These are phyloP conservation scores for Electrophaes corylata DNA, from an alignment of 2,888 invertebrate genomes.

Conservation along the genomic window DNA sequence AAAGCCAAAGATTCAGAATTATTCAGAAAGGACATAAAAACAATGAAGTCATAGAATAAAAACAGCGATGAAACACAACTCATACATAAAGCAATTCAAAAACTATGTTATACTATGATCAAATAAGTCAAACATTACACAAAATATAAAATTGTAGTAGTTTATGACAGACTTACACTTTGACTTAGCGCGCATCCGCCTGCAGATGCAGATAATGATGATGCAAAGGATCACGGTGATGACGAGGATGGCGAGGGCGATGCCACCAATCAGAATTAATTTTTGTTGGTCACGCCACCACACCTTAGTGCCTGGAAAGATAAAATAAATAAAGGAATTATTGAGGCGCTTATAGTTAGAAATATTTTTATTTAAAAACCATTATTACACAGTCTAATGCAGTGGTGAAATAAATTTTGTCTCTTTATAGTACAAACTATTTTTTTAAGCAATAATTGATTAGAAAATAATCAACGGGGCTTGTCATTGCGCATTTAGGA, in stretches of 20 bases:
- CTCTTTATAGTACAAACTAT: no score
- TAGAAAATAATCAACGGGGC: no score
- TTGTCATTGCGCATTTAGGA: no score
- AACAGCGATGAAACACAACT: no score
- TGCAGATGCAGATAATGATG: constrained; percentile 93
- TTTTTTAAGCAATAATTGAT: no score
- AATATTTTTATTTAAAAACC: no score
- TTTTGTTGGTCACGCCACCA: constrained; percentile 94
- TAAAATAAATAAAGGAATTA: not conserved
- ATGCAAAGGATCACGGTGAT: constrained; percentile 91
- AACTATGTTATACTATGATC: no score
- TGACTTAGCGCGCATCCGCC: constrained; percentile 91
- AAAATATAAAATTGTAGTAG: not conserved
- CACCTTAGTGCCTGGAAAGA: constrained; percentile 86
- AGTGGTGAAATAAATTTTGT: no score
- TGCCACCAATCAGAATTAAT: constrained; percentile 87
- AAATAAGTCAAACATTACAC: not conserved
- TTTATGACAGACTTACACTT: constrained; percentile 87
- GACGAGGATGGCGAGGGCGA: constrained; percentile 79
- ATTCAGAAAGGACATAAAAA: not conserved
- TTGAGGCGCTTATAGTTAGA: no score
- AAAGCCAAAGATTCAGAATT: not conserved
- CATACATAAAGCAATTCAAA: not conserved
- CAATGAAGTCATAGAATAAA: not conserved
- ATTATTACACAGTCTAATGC: no score